phyloP scores from a whole-genome alignment of 2,113 vertebrate species.

The Eptesicus fuscus region DNA sequence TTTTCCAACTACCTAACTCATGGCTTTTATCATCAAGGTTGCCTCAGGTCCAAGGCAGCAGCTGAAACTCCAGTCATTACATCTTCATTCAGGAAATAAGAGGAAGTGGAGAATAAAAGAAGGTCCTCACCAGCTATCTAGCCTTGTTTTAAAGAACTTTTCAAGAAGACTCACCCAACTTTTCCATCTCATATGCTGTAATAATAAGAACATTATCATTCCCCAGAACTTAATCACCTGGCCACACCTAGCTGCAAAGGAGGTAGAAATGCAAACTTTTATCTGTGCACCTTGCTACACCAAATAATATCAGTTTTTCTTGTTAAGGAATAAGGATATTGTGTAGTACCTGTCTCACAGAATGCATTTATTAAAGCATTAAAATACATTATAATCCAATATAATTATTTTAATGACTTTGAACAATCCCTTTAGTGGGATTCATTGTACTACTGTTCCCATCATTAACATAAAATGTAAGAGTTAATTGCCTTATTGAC shows the following conservation, averaged over 20 bases:
- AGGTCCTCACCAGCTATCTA: neutral
- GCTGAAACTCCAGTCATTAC: neutral
- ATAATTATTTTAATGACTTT: constrained; percentile 17
- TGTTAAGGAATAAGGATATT: neutral
- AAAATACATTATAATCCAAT: neutral
- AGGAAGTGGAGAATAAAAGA: neutral
- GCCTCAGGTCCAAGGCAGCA: neutral
- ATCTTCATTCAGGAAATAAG: neutral
- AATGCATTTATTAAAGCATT: neutral
- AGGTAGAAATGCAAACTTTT: neutral
- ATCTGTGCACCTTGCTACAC: neutral
- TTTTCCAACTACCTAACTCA: neutral
- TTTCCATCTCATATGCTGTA: neutral
- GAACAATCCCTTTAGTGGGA: neutral
- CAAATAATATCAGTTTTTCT: neutral
- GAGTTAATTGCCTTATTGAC: neutral
- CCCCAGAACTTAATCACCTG: neutral
- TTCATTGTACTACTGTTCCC: neutral
- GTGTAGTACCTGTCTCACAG: neutral
- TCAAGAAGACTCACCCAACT: neutral
- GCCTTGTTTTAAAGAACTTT: neutral
- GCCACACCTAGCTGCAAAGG: neutral
- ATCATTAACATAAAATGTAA: neutral
- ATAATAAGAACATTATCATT: too few species aligned
- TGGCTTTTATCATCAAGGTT: neutral